Evolutionary conservation across 2,888 invertebrate genomes (phyloP).

Genomic region (Chaitophorus viminalis): DNA sequence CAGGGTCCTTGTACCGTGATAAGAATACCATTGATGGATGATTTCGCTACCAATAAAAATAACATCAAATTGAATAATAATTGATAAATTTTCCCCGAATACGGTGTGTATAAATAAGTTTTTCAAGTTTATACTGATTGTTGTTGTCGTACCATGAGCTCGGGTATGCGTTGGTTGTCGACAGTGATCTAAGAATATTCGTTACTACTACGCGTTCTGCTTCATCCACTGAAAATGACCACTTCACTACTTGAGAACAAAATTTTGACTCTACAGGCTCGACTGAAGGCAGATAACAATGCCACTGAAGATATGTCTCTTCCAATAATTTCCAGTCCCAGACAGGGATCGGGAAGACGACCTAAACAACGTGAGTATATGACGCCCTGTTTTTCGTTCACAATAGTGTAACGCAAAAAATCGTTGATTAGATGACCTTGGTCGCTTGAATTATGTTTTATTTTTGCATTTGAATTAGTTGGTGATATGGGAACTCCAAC

Average conservation of each 20-base stretch:
- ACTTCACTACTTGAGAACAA: conserved; percentile 68
- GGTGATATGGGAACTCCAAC: conserved; percentile 71
- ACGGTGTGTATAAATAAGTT: conserved; percentile 44
- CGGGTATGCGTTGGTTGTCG: neutral
- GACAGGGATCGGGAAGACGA: conserved; percentile 71
- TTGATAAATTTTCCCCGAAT: conserved; percentile 44
- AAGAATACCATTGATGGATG: conserved; percentile 37
- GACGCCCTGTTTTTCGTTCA: neutral
- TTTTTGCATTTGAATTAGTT: conserved; percentile 66
- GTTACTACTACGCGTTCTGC: neutral
- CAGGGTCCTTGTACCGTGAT: conserved; percentile 49
- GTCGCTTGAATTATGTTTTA: conserved; percentile 51
- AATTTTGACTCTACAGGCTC: conserved; percentile 84
- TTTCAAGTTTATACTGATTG: neutral
- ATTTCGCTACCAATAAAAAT: conserved; percentile 50
- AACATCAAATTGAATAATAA: conserved; percentile 26
- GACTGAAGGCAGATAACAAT: conserved; percentile 78
- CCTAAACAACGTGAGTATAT: conserved; percentile 75
- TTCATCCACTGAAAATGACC: conserved; percentile 63
- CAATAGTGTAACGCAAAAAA: neutral
- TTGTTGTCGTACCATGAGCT: conserved; percentile 6
- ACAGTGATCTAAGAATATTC: neutral
- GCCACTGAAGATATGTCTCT: conserved; percentile 71
- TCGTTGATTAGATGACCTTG: conserved; percentile 18
- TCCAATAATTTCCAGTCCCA: conserved; percentile 67